Evolutionary conservation across 2,888 invertebrate genomes (phyloP), one percentile per base, ranked within the genome.

Genomic region (Taphrorychus bicolor): DNA sequence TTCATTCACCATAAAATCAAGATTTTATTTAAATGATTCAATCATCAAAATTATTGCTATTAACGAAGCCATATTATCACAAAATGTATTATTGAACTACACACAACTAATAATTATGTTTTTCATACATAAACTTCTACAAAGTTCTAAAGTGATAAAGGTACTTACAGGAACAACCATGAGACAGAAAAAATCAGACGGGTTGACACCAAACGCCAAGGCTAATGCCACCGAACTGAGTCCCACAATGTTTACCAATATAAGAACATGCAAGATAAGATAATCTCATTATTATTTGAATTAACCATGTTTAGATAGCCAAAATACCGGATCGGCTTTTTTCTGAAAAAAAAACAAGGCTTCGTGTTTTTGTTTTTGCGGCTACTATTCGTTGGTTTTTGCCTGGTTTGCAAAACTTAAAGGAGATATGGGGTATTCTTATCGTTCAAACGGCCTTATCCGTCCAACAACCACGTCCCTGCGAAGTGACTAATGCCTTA

Each of bases 401-500:
- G 11, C 1, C 32, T 3, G 32, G 11, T 32, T 3, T n/a, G n/a
- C n/a, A n/a, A n/a, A n/a, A n/a, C n/a, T n/a, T n/a, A n/a, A n/a
- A n/a, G n/a, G 32, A 32, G 32, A 32, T 3, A 9, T 32, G 32
- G 19, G 18, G 19, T 9, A 17, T 7, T 4, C 21, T 11, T 51
- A 16, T 51, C 19, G 51, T 18, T 14, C 14, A 45, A 5, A 51
- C 11, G 51, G 51, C 21, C 17, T n/a, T n/a, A 19, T 18, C 19
- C 19, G 7, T n/a, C 5, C n/a, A 51, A 7, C 51, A 17, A 17
- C 51, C 51, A 57, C 17, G 42, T 21, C 9, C 11, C 45, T n/a
- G 58, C 14, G 14, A 16, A 58, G 52, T 58, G 58, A 64, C 21
- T 64, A 40, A 64, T 64, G 23, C 52, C 18, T 19, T 18, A 40